Percentiles rank a stretch among this genome's conserved stretches.
Evolutionary conservation across 2,797 vertebrate genomes (phyloP).

Genomic region (Sandelia bainsii): DNA sequence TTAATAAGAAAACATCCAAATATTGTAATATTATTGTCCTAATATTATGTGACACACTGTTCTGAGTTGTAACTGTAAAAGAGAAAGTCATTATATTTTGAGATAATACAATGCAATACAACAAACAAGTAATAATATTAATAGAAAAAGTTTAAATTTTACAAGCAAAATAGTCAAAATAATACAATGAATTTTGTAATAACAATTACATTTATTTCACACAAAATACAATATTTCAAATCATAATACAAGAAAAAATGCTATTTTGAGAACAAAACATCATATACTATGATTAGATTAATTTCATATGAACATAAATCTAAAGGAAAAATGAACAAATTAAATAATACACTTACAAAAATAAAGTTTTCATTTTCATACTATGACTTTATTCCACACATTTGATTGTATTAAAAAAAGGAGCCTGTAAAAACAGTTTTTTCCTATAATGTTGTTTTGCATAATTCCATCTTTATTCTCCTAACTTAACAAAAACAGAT

Average conservation of each 20-base stretch:
- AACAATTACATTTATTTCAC: too few species aligned
- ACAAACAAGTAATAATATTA: not conserved
- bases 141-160: not conserved
- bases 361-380: too few species aligned
- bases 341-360: too few species aligned
- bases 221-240: not conserved
- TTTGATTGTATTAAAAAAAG: not conserved
- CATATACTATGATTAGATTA: not conserved
- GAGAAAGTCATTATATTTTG: not conserved
- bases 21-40: not conserved
- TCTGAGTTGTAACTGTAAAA: too few species aligned
- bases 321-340: too few species aligned
- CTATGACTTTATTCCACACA: too few species aligned
- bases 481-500: not conserved
- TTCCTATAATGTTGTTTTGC: too few species aligned
- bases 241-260: not conserved
- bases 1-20: not conserved
- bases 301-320: too few species aligned
- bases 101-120: not conserved
- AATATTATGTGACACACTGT: not conserved
- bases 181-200: too few species aligned
- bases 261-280: not conserved
- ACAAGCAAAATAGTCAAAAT: too few species aligned
- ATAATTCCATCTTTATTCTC: not conserved
- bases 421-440: too few species aligned